These are phyloP conservation scores for Malurus cyaneus DNA, from an alignment of 2,113 vertebrate genomes.

Conservation along the genomic window DNA sequence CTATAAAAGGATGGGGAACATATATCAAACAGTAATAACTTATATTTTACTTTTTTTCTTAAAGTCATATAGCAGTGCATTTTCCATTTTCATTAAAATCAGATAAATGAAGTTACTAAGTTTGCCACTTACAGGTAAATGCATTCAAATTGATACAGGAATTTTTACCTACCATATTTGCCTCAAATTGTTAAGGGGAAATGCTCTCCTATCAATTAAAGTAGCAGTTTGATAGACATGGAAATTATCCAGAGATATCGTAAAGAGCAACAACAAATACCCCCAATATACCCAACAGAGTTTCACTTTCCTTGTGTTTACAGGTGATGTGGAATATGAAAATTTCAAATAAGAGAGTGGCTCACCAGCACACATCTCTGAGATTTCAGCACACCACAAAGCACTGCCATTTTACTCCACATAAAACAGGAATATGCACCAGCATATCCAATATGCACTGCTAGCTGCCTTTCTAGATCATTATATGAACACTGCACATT, in stretches of 20 bases:
- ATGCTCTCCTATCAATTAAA: slow-evolving; percentile 29
- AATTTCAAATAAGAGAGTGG: neutral
- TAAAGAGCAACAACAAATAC: neutral
- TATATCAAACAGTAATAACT: slow-evolving; percentile 72
- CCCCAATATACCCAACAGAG: neutral
- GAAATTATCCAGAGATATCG: neutral
- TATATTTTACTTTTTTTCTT: slow-evolving; percentile 50
- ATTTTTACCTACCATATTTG: neutral
- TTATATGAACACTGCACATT: neutral
- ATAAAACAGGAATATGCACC: slow-evolving; percentile 1
- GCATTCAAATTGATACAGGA: slow-evolving; percentile 10
- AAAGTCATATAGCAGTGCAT: slow-evolving; percentile 51
- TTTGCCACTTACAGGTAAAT: slow-evolving; percentile 46
- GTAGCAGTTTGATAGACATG: slow-evolving; percentile 24
- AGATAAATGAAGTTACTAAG: slow-evolving; percentile 73
- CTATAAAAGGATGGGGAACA: slow-evolving; percentile 67
- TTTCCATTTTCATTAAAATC: slow-evolving; percentile 66
- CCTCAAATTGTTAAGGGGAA: slow-evolving; percentile 23
- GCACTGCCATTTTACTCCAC: neutral
- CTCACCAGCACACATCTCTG: neutral
- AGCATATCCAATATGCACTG: slow-evolving; percentile 6
- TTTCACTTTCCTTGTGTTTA: neutral
- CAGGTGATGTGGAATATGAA: neutral
- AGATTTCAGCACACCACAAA: neutral
- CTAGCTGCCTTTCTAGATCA: slow-evolving; percentile 25